phyloP scores from a whole-genome alignment of 2,888 invertebrate genomes.

The Morinoia aosen region DNA sequence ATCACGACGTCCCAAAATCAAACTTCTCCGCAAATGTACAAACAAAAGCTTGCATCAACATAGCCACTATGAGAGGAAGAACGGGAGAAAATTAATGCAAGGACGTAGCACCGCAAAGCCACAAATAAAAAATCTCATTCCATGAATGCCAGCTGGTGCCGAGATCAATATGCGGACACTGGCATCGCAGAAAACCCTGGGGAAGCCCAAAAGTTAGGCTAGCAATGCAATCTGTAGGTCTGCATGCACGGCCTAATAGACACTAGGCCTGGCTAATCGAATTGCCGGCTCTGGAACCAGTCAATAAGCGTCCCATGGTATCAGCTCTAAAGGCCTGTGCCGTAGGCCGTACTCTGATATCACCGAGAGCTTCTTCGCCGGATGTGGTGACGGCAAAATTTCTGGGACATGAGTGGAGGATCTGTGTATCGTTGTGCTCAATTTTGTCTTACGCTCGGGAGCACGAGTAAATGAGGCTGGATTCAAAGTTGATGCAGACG shows the following conservation, averaged over 20 bases:
- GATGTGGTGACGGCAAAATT: not conserved
- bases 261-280: slow-evolving; percentile 28
- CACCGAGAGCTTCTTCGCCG: not conserved
- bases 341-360: not conserved
- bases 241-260: slow-evolving; percentile 30
- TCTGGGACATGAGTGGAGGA: not conserved
- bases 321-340: not conserved
- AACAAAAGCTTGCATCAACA: not conserved
- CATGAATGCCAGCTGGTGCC: not conserved
- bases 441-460: not conserved
- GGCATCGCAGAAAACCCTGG: not conserved
- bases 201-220: not conserved
- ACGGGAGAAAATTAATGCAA: not conserved
- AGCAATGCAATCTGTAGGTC: slow-evolving; percentile 28
- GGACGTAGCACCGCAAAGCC: not conserved
- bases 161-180: slow-evolving; percentile 1
- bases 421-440: not conserved
- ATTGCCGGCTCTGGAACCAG: slow-evolving; percentile 12
- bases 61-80: not conserved
- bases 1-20: not conserved
- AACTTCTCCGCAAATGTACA: not conserved
- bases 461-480: not conserved
- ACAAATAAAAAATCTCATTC: not conserved
- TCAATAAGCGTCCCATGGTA: slow-evolving; percentile 26
- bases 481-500: too few relatives aligned